A percentile compares a stretch with the other conserved stretches of the same genome.
Conservation (phyloP, 2,797 vertebrate species). For the Phalloptychus januarius region DNA sequence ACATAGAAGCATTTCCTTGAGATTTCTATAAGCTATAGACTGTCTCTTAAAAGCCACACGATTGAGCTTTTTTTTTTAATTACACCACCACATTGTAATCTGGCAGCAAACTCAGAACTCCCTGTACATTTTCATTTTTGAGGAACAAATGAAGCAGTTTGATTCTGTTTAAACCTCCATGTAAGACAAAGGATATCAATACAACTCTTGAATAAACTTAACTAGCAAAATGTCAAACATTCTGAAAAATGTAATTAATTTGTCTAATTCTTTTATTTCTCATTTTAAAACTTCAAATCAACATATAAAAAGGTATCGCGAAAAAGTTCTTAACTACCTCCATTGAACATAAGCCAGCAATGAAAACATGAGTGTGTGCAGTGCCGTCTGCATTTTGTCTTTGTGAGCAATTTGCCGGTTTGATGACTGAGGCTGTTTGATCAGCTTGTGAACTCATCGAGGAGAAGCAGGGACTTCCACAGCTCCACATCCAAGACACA, state of each 20-base stretch:
- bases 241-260: not conserved
- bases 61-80: not conserved
- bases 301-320: not conserved
- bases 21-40: not conserved
- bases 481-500: slow-evolving; percentile 26
- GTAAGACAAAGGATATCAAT: not conserved
- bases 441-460: slow-evolving; percentile 61
- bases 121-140: not conserved
- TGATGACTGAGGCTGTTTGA: slow-evolving; percentile 69
- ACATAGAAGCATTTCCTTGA: not conserved
- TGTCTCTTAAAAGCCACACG: not conserved
- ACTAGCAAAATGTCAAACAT: not conserved
- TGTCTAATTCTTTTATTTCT: not conserved
- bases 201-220: not conserved
- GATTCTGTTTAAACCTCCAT: not conserved
- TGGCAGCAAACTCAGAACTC: not conserved
- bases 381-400: not conserved
- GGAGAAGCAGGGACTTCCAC: slow-evolving; percentile 36
- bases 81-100: not conserved
- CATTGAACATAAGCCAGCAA: not conserved
- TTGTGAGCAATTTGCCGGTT: slow-evolving; percentile 37
- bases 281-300: not conserved
- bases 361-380: not conserved
- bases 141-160: not conserved
- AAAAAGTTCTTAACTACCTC: slow-evolving; percentile 9